Evolutionary conservation across 2,797 vertebrate species (phyloP).

Genomic region (Danionella dracula): DNA sequence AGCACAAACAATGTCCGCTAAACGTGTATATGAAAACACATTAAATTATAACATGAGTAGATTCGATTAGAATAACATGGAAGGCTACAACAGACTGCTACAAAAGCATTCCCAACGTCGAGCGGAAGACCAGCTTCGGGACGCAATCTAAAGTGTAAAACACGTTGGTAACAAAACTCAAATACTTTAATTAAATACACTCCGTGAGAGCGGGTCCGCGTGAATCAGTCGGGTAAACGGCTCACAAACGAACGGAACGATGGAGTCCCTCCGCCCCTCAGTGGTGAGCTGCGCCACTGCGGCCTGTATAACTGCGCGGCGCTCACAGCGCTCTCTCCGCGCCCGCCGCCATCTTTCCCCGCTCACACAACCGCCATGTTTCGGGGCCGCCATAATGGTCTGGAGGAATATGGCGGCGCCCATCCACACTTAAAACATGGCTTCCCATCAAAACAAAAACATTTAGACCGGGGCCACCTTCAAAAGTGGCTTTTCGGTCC

Average conservation of each 20-base stretch:
- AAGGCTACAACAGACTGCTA: too few species aligned
- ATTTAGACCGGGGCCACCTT: constrained; percentile 60
- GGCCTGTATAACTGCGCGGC: constrained; percentile 76
- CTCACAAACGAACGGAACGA: neutral
- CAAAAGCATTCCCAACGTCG: too few species aligned
- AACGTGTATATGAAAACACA: too few species aligned
- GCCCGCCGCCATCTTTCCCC: constrained; percentile 87
- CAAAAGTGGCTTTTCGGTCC: constrained; percentile 39
- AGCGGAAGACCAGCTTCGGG: too few species aligned
- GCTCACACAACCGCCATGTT: constrained; percentile 91
- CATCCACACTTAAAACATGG: constrained; percentile 98
- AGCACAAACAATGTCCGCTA: too few species aligned
- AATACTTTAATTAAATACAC: too few species aligned
- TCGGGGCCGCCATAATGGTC: constrained; percentile 96
- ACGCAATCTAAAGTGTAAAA: too few species aligned
- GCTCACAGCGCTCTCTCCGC: constrained; percentile 65
- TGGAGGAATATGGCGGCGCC: constrained; percentile 99
- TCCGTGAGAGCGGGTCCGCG: too few species aligned
- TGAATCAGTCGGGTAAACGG: too few species aligned
- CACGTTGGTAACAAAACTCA: too few species aligned
- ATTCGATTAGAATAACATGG: too few species aligned
- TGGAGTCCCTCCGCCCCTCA: constrained; percentile 25
- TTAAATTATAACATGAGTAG: too few species aligned
- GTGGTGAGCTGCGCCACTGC: constrained; percentile 88
- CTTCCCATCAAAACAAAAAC: constrained; percentile 99